These are phyloP conservation scores for Drosophila silvestris DNA, from an alignment of 2,888 invertebrate species.

Conservation along the genomic window DNA sequence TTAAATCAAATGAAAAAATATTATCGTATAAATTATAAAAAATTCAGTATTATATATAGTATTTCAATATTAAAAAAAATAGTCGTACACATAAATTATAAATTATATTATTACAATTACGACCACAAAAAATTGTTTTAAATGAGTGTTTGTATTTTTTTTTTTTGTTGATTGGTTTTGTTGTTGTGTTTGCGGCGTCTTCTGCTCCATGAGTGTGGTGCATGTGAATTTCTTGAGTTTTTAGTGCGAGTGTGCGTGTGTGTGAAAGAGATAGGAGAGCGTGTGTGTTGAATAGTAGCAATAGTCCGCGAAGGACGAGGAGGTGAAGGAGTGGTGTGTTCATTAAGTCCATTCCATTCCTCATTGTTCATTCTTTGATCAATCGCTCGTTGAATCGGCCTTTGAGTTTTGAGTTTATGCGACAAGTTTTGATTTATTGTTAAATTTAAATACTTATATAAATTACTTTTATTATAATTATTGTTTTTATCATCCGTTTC, in stretches of 20 bases:
- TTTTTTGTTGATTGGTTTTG: conserved; percentile 34
- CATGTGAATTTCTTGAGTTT: conserved; percentile 25
- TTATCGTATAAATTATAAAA: conserved; percentile 78
- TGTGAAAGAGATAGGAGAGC: conserved; percentile 28
- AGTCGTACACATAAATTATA: conserved; percentile 76
- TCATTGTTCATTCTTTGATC: conserved; percentile 24
- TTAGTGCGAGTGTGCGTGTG: conserved; percentile 34
- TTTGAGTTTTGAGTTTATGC: conserved; percentile 52
- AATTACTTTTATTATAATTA: conserved; percentile 79
- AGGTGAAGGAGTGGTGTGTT: background rate
- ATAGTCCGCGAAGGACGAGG: background rate
- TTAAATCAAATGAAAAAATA: conserved; percentile 73
- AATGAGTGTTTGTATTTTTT: conserved; percentile 62
- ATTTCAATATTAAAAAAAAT: conserved; percentile 56
- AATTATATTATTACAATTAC: conserved; percentile 80
- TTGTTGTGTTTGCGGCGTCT: conserved; percentile 33
- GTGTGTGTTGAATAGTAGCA: conserved; percentile 27
- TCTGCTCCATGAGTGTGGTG: conserved; percentile 28
- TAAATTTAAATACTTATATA: conserved; percentile 79
- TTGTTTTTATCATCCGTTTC: conserved; percentile 69
- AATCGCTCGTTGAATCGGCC: conserved; percentile 14
- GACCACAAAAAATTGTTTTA: conserved; percentile 70
- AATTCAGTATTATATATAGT: conserved; percentile 74
- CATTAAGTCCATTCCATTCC: background rate
- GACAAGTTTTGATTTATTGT: conserved; percentile 79